A percentile compares a stretch with the other conserved stretches of the same genome.
Evolutionary conservation across 2,113 vertebrate species (phyloP).

Genomic region (Lontra canadensis): DNA sequence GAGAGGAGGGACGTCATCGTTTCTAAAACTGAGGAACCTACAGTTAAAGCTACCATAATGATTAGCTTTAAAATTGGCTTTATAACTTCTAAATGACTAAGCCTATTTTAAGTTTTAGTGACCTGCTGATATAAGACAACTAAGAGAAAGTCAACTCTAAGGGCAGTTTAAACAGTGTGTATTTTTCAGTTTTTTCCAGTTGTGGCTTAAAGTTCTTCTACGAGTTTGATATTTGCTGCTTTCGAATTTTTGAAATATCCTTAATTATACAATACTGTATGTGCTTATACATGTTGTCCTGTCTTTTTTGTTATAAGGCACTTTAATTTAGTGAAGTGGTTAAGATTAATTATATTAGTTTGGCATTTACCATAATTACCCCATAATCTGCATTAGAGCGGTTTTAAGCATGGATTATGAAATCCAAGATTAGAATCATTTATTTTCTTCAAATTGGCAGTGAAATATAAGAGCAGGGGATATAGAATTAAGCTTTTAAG

Average conservation of each 20-base stretch:
- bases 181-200: background rate
- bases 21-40: background rate
- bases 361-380: conserved; percentile 55
- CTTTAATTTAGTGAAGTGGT: conserved; percentile 39
- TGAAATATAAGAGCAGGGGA: conserved; percentile 31
- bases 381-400: background rate
- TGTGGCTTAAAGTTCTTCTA: background rate
- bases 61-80: background rate
- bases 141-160: background rate
- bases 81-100: background rate
- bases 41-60: background rate
- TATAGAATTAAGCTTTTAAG: conserved; percentile 41
- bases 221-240: background rate
- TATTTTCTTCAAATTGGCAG: conserved; percentile 53
- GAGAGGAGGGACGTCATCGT: background rate
- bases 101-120: conserved; percentile 18
- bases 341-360: conserved; percentile 70
- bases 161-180: background rate
- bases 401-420: conserved; percentile 43
- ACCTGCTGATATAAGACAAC: background rate
- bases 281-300: conserved; percentile 17
- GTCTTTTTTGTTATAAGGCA: conserved; percentile 6
- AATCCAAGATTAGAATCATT: conserved; percentile 60
- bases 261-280: background rate
- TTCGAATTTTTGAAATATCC: background rate